Conservation (phyloP, 2,113 vertebrate genomes). For the Lophius piscatorius region DNA sequence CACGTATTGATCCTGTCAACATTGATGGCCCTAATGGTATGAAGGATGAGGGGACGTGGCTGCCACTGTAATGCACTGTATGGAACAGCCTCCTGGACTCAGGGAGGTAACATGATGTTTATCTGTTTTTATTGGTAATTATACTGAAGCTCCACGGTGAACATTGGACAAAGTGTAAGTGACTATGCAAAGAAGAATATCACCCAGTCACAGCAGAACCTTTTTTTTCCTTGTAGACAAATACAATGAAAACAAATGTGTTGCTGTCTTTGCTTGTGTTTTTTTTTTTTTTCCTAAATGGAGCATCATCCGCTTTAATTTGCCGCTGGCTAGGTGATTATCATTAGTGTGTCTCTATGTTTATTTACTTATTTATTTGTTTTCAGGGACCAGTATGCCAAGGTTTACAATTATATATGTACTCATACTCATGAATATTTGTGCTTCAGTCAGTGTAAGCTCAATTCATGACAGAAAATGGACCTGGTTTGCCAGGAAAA, state of each 20-base stretch:
- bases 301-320: constrained; percentile 2
- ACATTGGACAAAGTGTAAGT: constrained; percentile 21
- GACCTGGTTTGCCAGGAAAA: background rate
- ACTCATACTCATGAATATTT: too few relatives aligned
- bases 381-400: background rate
- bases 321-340: background rate
- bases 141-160: constrained; percentile 15
- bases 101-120: constrained; percentile 43
- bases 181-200: constrained; percentile 36
- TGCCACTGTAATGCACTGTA: constrained; percentile 80
- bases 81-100: constrained; percentile 33
- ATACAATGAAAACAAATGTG: background rate
- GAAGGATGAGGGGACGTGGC: constrained; percentile 80
- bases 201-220: background rate
- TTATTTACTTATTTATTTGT: too few relatives aligned
- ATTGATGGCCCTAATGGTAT: constrained; percentile 97
- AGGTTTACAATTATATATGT: constrained; percentile 6
- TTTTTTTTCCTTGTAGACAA: constrained; percentile 17
- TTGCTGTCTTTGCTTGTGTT: background rate
- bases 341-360: constrained; percentile 13
- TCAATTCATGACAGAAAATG: background rate
- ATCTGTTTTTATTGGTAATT: constrained; percentile 54
- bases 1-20: constrained; percentile 98
- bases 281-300: background rate
- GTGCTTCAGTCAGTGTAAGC: background rate